Evolutionary conservation across 1,140 invertebrate species (phyloP).

Genomic region (Cotesia chilonis): DNA sequence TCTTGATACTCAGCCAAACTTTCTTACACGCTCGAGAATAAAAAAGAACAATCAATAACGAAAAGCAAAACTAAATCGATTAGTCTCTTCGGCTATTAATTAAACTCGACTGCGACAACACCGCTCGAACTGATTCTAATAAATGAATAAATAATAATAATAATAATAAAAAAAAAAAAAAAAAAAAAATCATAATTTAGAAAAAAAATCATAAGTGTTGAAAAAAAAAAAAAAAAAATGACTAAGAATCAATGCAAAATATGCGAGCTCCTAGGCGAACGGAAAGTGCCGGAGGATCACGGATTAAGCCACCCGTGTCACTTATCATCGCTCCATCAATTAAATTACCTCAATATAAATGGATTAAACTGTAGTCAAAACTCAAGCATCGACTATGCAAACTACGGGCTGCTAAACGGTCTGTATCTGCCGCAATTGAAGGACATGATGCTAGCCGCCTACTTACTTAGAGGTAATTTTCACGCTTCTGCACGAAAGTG

Average conservation of each 20-base stretch:
- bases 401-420: slow-evolving; percentile 56
- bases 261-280: slow-evolving; percentile 64
- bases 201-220: slow-evolving; percentile 10
- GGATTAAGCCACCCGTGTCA: slow-evolving; percentile 61
- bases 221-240: slow-evolving; percentile 43
- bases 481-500: slow-evolving; percentile 21
- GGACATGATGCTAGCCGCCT: slow-evolving; percentile 69
- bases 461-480: slow-evolving; percentile 67
- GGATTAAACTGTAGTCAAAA: slow-evolving; percentile 52
- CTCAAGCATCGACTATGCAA: slow-evolving; percentile 57
- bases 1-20: slow-evolving; percentile 1
- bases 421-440: slow-evolving; percentile 66
- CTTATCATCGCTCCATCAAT: slow-evolving; percentile 56
- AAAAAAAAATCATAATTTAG: too few species aligned
- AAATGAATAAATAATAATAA: neutral
- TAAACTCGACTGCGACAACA: too few species aligned
- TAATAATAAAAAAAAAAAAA: too few species aligned
- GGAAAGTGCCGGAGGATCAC: slow-evolving; percentile 52
- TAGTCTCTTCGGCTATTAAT: too few species aligned
- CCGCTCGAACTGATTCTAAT: neutral
- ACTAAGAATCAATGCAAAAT: slow-evolving; percentile 66
- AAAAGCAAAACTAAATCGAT: too few species aligned
- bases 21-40: neutral
- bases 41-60: slow-evolving; percentile 2
- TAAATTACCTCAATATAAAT: slow-evolving; percentile 50